Percentiles rank a stretch among this genome's conserved stretches.
phyloP scores from a whole-genome alignment of 2,888 invertebrate genomes.

The Meandrusa payeni region DNA sequence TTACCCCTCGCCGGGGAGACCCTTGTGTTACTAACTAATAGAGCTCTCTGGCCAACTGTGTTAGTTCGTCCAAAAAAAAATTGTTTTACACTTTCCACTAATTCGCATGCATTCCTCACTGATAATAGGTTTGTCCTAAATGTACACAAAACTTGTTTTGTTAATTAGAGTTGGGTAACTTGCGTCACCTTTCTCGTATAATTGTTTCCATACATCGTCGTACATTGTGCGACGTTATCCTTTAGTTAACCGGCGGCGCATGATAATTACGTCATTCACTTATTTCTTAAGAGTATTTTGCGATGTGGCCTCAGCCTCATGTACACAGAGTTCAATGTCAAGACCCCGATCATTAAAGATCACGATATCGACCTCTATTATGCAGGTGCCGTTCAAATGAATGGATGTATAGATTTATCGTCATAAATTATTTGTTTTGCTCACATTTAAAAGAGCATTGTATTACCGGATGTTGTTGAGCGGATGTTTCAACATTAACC shows the following conservation, averaged over 20 bases:
- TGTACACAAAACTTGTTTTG: conserved; percentile 11
- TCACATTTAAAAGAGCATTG: too few relatives aligned
- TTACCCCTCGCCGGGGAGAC: too few relatives aligned
- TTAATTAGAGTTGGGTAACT: conserved; percentile 3
- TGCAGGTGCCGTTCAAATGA: conserved; percentile 3
- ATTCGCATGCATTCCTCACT: too few relatives aligned
- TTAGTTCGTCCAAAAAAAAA: too few relatives aligned
- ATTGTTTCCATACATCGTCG: conserved; percentile 9
- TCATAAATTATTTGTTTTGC: neutral
- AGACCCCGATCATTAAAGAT: conserved; percentile 15
- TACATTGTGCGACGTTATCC: conserved; percentile 18
- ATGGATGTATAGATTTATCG: neutral
- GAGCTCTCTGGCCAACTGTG: too few relatives aligned
- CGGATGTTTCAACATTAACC: too few relatives aligned
- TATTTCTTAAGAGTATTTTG: conserved; percentile 17
- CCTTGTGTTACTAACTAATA: too few relatives aligned
- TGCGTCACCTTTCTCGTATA: conserved; percentile 6
- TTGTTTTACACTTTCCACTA: too few relatives aligned
- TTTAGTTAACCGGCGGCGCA: conserved; percentile 23
- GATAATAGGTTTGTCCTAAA: conserved; percentile 3
- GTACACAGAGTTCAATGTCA: conserved; percentile 25
- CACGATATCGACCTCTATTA: conserved; percentile 10
- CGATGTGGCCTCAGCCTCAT: conserved; percentile 19
- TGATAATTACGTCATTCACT: conserved; percentile 25
- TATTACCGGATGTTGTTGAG: neutral